Percentiles rank a stretch among this genome's conserved stretches.
Conservation (phyloP, 2,797 vertebrate species). For the Acanthurus tractus region DNA sequence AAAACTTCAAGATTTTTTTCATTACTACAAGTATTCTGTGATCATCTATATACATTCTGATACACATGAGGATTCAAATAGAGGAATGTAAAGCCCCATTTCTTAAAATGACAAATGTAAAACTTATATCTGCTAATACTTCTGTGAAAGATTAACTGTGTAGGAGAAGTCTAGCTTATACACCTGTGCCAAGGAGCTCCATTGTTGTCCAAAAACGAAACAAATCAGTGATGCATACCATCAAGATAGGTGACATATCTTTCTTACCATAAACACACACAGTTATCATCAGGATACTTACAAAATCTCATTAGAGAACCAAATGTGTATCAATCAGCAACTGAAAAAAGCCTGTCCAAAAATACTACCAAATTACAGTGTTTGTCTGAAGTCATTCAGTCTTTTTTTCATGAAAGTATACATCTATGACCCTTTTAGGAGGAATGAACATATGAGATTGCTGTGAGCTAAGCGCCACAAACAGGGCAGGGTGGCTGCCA, state of each 20-base stretch:
- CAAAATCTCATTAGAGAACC: not conserved
- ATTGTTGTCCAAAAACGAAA: constrained; percentile 11
- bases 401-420: not conserved
- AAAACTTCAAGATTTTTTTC: too few species aligned
- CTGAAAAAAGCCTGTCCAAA: not conserved
- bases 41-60: not conserved
- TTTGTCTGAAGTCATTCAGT: too few species aligned
- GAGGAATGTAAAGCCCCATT: not conserved
- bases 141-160: not conserved
- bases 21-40: too few species aligned
- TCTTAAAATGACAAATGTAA: not conserved
- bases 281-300: not conserved
- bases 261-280: not conserved
- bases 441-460: not conserved
- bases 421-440: not conserved
- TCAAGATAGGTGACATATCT: not conserved
- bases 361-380: not conserved
- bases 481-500: not conserved
- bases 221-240: not conserved
- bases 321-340: not conserved
- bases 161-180: not conserved
- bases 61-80: not conserved
- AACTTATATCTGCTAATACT: too few species aligned
- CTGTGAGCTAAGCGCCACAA: not conserved
- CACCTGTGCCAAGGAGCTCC: not conserved